Evolutionary conservation across 2,797 vertebrate species (phyloP), one percentile per base, ranked within the genome.

Genomic region (Okamejei kenojei): DNA sequence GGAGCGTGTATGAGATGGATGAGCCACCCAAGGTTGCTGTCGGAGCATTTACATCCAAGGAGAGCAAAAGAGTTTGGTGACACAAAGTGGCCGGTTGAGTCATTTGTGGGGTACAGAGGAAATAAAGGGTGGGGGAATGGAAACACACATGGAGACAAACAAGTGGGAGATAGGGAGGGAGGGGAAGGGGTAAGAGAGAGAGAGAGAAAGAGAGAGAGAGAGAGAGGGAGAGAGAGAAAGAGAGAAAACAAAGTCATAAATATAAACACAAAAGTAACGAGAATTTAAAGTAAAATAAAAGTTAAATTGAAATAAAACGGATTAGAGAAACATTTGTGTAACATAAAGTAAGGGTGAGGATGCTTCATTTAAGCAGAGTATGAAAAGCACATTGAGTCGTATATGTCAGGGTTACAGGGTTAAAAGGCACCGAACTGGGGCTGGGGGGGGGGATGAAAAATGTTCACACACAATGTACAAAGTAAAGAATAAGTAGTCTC

Each of bases 171-270:
- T 94, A 94, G 92, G 93, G 93, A 93, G 95, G 94, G 94, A 94
- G 93, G 94, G 94, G 96, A 96, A 94, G 93, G 94, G 95, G 94
- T 94, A 94, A 45, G 95, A 94, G 95, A 95, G 93, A 95, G 92
- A 92, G 93, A 93, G 95, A 94, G 94, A 94, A 93, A 94, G 45
- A 45, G 4, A 45, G 95, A 95, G 95, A 95, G 95, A 95, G 94
- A 95, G 94, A 95, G 94, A 94, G 95, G 97, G 95, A 96, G 95
- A 96, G 96, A 97, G 94, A 97, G 95, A 96, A 93, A 97, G 93
- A 95, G 94, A 96, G 94, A 97, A 97, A 97, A 97, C 97, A 97
- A 98, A 97, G 97, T 99, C 98, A 98, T 97, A 98, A 98, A 98
- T 97, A 97, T 95, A 97, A 96, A 98, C 98, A 97, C 95, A 94